These are phyloP conservation scores for Catharus minimus DNA, from an alignment of 2,113 vertebrate species.

Conservation along the genomic window DNA sequence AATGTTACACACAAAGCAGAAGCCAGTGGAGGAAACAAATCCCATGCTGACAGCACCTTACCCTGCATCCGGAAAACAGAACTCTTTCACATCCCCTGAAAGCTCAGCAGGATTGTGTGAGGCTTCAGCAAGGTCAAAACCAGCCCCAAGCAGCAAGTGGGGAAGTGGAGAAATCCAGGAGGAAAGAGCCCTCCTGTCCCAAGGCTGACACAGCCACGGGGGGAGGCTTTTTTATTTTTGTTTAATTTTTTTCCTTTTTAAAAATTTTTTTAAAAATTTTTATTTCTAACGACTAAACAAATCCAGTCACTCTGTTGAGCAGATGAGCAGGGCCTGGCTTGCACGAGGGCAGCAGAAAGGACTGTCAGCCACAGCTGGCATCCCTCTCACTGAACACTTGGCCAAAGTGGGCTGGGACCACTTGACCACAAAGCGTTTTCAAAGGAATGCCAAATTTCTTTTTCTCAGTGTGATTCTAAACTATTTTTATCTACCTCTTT, in stretches of 20 bases:
- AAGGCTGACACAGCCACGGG: accelerated
- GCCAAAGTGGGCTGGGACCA: not conserved
- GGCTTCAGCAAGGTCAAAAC: not conserved
- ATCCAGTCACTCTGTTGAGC: accelerated
- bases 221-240: too few relatives aligned
- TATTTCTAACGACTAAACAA: not conserved
- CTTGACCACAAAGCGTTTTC: not conserved
- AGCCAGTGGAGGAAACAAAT: not conserved
- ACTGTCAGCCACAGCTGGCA: not conserved
- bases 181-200: not conserved
- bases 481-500: constrained; percentile 38
- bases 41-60: not conserved
- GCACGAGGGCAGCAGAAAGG: accelerated
- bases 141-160: not conserved
- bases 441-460: not conserved
- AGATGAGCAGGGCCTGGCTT: not conserved
- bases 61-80: not conserved
- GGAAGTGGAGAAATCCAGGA: not conserved
- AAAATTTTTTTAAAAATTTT: too few relatives aligned
- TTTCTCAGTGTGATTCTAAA: not conserved
- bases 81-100: not conserved
- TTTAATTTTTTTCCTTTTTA: too few relatives aligned
- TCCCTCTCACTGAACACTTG: not conserved
- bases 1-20: not conserved
- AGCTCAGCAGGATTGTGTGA: accelerated